Percentiles rank a stretch among this genome's conserved stretches.
Conservation (phyloP, 2,113 vertebrate species). For the Pseudorhombus dupliciocellatus region DNA sequence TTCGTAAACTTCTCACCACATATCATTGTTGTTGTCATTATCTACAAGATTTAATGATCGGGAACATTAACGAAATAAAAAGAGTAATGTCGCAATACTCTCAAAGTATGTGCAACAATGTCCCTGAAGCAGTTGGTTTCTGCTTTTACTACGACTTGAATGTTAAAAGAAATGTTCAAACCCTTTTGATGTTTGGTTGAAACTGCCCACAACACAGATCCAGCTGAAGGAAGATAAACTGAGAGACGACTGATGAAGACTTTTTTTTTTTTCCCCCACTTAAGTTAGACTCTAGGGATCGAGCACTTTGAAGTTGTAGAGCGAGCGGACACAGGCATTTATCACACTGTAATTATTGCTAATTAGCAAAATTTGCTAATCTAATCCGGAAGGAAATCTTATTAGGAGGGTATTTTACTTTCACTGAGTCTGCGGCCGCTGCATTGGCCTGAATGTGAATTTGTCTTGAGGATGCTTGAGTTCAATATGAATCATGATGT, state of each 20-base stretch:
- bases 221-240: background rate
- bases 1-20: too few species aligned
- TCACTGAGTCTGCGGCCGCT: background rate
- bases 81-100: constrained; percentile 2
- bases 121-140: constrained; percentile 9
- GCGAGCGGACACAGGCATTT: background rate
- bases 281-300: constrained; percentile 29
- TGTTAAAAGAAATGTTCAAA: constrained; percentile 3
- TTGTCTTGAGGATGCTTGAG: background rate
- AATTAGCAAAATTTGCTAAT: background rate
- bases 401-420: background rate
- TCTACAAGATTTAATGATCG: background rate
- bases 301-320: constrained; percentile 40
- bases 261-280: background rate
- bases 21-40: background rate
- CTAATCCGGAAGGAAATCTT: background rate
- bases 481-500: background rate
- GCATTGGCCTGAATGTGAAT: background rate
- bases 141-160: constrained; percentile 17
- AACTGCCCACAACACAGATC: background rate
- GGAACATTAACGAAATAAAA: background rate
- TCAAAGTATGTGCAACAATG: background rate
- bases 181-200: constrained; percentile 21
- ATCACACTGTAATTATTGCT: constrained; percentile 6
- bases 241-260: background rate